Evolutionary conservation across 2,797 vertebrate genomes (phyloP), one percentile per base, ranked within the genome.

Genomic region (Philypnodon macrostomus): DNA sequence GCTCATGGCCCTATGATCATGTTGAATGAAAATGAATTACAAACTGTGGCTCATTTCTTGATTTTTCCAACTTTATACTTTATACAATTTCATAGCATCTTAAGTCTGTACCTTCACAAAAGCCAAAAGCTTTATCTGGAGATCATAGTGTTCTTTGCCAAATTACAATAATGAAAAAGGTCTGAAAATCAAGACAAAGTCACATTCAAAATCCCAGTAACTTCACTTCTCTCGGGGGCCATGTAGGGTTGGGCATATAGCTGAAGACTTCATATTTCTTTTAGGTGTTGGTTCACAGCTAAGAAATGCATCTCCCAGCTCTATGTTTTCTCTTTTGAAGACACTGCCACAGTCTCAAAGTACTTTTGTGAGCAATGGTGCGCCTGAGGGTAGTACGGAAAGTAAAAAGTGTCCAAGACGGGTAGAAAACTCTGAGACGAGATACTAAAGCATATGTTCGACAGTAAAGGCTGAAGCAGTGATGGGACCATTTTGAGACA

Each of bases 281-380:
- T 13, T 9, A 11, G n/a, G 8, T 7, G n/a, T 24, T 40, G 7
- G 21, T 13, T 27, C 13, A 41, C 23, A 17, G 24, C 11, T 27
- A 14, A 27, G 15, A 42, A 42, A 16, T 27, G 23, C 39, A 27
- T 42, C 24, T 27, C 14, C 1, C 21, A 26, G 23, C 38, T 42
- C 24, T 29, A 2, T 27, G 24, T 42, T 27, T 42, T 9, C 4
- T 21, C 14, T 10, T 42, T 42, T 42, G 24, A 42, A 42, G 39
- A 27, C 13, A 12, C 7, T 15, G 39, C 39, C 13, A 16, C 24
- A 42, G 24, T 29, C 39, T 1, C 24, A 16, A 27, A 42, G 39
- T 29, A 29, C 9, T 42, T 42, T 24, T 29, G 24, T 16, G 23
- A 29, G 39, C 24, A 16, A 27, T 27, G 24, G 29, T 12, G 39